Base-by-base conservation (phyloP, 2,888 invertebrate species). In the Beris morrisii region DNA sequence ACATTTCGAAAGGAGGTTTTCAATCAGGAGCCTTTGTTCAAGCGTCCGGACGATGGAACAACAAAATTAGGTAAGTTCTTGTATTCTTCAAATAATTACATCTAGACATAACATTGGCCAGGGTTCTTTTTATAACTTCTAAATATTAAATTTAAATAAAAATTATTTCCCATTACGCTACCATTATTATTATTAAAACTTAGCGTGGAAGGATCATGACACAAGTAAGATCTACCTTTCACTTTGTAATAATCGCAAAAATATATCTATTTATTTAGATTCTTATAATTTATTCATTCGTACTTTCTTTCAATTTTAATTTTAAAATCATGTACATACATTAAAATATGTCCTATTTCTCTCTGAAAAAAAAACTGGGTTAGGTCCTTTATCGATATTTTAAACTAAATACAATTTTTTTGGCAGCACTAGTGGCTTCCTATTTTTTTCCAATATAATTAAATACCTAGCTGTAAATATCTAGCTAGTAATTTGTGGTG, bases 191-290 rank as follows among this genome's bases (percentile, higher is more conserved):
- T 11, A 22, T 65, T 68, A 50, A 50, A 53, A 31, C 69, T 72
- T 83, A 91, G 91, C 90, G 83, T 89, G 86, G 82, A 87, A 87
- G 82, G 90, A 90, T 78, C 85, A 88, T 74, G 88, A 90, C 74
- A 86, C 90, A 82, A 90, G 90, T 91, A 86, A 90, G 90, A 84
- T 68, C 48, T 48, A 32, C 11, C 5, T 46, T 58, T 59, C 30
- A 44, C 32, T 31, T 15, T 58, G 11, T 58, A n/a, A n/a, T 5
- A 15, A 15, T 38, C n/a, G 15, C 57, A 22, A 58, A 46, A 58
- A 46, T 56, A 15, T 43, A 43, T 45, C 13, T 30, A 3, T 31
- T 64, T 54, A 52, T 57, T 58, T 56, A 43, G 45, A 31, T 56
- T 52, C 4, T n/a, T 13, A 45, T 50, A 31, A 30, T 50, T 46